phyloP scores from a whole-genome alignment of 2,113 vertebrate species.

The Lasiurus borealis region DNA sequence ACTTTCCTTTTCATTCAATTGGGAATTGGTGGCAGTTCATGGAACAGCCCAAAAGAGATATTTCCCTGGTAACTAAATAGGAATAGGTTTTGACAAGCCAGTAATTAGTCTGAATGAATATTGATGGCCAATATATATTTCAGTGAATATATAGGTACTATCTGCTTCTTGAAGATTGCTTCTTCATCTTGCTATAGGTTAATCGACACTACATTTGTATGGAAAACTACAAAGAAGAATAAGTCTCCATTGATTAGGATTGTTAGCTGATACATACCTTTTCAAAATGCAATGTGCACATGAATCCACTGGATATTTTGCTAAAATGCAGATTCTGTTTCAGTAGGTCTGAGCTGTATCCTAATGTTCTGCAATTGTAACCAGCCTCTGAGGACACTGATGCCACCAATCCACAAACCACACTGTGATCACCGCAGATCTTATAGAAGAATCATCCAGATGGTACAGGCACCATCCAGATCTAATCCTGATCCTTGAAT shows the following conservation, averaged over 20 bases:
- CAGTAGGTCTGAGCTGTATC: background rate
- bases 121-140: background rate
- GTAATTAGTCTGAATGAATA: background rate
- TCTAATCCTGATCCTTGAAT: background rate
- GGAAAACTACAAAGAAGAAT: background rate
- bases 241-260: background rate
- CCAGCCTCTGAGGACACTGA: background rate
- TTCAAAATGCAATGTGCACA: background rate
- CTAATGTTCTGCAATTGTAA: background rate
- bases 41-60: background rate
- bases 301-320: background rate
- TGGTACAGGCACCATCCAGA: background rate
- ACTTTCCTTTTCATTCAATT: background rate
- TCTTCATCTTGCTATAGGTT: background rate
- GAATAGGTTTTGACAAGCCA: background rate
- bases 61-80: background rate
- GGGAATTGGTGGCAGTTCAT: background rate
- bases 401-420: background rate
- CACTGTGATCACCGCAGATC: background rate
- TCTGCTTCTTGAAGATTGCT: background rate
- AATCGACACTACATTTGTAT: background rate
- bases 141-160: background rate
- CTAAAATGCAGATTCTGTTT: background rate
- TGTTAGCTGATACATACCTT: background rate
- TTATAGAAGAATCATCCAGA: background rate